These are phyloP conservation scores for Xenopus petersii DNA, from an alignment of 2,797 vertebrate species.

Conservation along the genomic window DNA sequence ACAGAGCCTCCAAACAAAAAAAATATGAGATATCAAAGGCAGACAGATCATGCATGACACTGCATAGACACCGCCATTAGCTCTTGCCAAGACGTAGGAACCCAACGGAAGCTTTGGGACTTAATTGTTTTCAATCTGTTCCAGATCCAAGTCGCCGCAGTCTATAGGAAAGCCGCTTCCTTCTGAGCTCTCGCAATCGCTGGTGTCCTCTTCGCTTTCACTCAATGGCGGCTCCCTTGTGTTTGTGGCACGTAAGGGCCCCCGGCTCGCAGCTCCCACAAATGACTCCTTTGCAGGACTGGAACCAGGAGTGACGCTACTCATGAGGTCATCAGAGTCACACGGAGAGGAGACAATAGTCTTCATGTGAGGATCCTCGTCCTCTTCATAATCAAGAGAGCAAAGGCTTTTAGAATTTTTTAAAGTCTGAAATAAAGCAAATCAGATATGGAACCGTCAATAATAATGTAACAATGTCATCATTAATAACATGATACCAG, in stretches of 20 bases:
- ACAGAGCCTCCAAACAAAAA: conserved; percentile 55
- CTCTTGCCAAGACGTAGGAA: conserved; percentile 53
- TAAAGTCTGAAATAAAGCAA: conserved; percentile 62
- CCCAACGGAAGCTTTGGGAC: conserved; percentile 49
- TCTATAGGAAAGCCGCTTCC: conserved; percentile 62
- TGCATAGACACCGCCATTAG: conserved; percentile 56
- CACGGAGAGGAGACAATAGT: conserved; percentile 67
- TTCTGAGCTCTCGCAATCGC: conserved; percentile 64
- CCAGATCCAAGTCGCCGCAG: conserved; percentile 68
- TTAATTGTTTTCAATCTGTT: conserved; percentile 74
- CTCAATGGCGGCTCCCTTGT: conserved; percentile 51
- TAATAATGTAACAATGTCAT: not conserved
- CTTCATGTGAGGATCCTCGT: conserved; percentile 64
- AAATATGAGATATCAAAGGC: conserved; percentile 39
- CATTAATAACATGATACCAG: too few relatives aligned
- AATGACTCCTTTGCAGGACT: conserved; percentile 56
- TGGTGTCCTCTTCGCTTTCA: conserved; percentile 61
- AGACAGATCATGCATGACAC: conserved; percentile 56
- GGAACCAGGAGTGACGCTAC: conserved; percentile 57
- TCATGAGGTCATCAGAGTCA: conserved; percentile 63
- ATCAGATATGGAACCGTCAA: not conserved
- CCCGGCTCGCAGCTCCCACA: conserved; percentile 49
- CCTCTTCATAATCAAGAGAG: conserved; percentile 68
- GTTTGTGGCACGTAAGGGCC: conserved; percentile 51
- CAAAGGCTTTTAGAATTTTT: conserved; percentile 76